phyloP scores from a whole-genome alignment of 2,888 invertebrate genomes.

The Ceratothoa steindachneri region DNA sequence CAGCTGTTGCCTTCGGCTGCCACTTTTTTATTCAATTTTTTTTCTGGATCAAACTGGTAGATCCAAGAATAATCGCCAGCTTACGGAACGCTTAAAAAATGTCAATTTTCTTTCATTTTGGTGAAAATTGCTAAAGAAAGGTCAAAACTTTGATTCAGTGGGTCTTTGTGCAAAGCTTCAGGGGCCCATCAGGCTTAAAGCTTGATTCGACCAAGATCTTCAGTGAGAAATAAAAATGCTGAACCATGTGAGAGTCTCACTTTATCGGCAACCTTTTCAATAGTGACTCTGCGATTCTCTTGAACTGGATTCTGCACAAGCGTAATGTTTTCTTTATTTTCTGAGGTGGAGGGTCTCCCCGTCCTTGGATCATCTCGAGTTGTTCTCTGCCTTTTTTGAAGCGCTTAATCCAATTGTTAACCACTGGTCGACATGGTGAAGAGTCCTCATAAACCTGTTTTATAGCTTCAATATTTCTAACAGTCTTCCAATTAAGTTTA shows the following conservation, averaged over 20 bases:
- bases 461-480: not conserved
- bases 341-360: not conserved
- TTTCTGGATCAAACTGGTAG: too few relatives aligned
- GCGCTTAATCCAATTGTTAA: not conserved
- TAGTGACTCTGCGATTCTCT: too few relatives aligned
- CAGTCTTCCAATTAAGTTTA: not conserved
- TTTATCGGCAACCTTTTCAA: not conserved
- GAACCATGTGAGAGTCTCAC: too few relatives aligned
- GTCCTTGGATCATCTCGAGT: not conserved
- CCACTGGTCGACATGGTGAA: too few relatives aligned
- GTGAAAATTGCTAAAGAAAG: not conserved
- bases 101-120: not conserved
- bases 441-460: too few relatives aligned
- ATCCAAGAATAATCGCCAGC: not conserved
- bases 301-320: too few relatives aligned
- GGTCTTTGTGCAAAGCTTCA: not conserved
- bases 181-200: not conserved
- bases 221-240: not conserved
- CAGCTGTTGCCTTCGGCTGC: too few relatives aligned
- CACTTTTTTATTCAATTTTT: constrained; percentile 1
- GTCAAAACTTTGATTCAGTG: not conserved
- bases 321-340: too few relatives aligned
- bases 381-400: not conserved
- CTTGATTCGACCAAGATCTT: not conserved
- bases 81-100: not conserved